Evolutionary conservation across 2,113 vertebrate genomes (phyloP).

Genomic region (Sphyrna mokarran): DNA sequence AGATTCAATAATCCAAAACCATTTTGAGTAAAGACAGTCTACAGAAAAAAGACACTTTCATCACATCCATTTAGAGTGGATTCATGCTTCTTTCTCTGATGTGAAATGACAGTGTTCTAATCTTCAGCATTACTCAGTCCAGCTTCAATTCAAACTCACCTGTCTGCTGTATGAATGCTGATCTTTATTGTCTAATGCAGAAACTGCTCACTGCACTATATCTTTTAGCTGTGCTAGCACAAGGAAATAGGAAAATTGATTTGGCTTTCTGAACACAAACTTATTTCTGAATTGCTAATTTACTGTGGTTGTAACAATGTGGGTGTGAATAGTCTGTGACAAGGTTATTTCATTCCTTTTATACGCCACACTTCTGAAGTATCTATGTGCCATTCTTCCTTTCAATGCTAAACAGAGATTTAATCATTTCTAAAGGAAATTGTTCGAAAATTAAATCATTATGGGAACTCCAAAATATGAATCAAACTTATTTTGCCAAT

Average conservation of each 20-base stretch:
- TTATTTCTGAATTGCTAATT: not conserved
- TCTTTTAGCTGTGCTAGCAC: not conserved
- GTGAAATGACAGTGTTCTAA: not conserved
- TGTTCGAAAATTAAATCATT: not conserved
- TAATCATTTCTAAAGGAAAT: not conserved
- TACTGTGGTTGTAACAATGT: not conserved
- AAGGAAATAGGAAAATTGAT: not conserved
- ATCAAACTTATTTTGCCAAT: not conserved
- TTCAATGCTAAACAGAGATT: not conserved
- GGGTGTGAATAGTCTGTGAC: not conserved
- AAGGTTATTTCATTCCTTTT: not conserved
- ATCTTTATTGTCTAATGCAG: not conserved
- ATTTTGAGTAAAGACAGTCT: not conserved
- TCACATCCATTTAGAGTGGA: not conserved
- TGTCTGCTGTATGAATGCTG: not conserved
- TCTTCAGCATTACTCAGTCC: not conserved
- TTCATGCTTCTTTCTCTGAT: not conserved
- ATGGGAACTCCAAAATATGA: not conserved
- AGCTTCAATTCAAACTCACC: not conserved
- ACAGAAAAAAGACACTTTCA: not conserved
- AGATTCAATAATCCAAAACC: not conserved
- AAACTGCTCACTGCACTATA: not conserved
- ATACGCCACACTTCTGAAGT: not conserved
- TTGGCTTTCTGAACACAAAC: not conserved
- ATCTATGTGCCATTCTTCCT: not conserved